These are phyloP conservation scores for Cyanoderma ruficeps DNA, from an alignment of 2,113 vertebrate species.

Conservation along the genomic window DNA sequence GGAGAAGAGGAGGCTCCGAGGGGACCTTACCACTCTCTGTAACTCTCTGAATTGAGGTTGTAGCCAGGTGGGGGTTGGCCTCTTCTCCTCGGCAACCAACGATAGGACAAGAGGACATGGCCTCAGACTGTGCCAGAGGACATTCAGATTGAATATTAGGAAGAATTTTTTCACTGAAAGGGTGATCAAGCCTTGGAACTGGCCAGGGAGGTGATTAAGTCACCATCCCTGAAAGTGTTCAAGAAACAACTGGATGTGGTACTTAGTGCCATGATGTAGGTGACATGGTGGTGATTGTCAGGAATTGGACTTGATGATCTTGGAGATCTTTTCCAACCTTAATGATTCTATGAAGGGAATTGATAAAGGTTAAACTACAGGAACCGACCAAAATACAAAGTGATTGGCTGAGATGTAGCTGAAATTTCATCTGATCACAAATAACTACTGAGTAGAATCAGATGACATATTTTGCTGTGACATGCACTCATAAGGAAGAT, in stretches of 20 bases:
- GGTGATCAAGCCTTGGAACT: background rate
- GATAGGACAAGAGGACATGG: background rate
- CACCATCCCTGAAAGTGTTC: background rate
- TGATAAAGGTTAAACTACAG: background rate
- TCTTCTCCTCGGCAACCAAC: background rate
- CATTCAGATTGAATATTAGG: background rate
- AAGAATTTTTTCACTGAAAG: background rate
- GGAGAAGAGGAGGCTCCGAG: background rate
- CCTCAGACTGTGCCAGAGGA: background rate
- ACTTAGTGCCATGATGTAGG: background rate
- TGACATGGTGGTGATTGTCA: background rate
- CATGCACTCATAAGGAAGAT: background rate
- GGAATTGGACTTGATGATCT: background rate
- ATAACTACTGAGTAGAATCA: background rate
- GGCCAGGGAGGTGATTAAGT: background rate
- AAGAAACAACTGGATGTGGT: background rate
- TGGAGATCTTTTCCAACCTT: background rate
- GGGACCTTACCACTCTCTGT: background rate
- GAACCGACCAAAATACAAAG: background rate
- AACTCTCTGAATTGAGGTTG: background rate
- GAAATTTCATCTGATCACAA: background rate
- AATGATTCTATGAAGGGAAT: background rate
- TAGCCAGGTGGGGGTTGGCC: background rate
- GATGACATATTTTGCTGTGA: background rate
- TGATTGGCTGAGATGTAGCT: background rate